Evolutionary conservation across 2,113 vertebrate genomes (phyloP).

Genomic region (Nettapus auritus): DNA sequence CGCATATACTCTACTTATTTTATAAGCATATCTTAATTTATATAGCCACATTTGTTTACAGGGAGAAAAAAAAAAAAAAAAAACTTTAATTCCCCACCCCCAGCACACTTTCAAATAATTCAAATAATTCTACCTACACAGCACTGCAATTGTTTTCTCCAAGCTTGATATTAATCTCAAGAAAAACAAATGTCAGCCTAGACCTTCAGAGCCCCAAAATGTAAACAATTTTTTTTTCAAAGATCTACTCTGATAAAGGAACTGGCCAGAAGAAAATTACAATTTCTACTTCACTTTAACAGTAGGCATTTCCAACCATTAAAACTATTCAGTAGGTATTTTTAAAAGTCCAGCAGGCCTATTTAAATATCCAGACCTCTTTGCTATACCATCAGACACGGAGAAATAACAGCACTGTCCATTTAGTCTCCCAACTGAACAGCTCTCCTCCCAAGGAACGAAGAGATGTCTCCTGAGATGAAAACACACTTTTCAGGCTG

Average conservation of each 20-base stretch:
- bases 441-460: conserved; percentile 53
- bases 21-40: neutral
- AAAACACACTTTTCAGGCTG: conserved; percentile 58
- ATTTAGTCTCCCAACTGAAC: conserved; percentile 61
- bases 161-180: neutral
- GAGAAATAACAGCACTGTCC: conserved; percentile 54
- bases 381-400: conserved; percentile 23
- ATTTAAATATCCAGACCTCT: conserved; percentile 36
- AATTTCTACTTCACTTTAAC: neutral
- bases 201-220: neutral
- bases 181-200: neutral
- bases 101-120: neutral
- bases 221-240: neutral
- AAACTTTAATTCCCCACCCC: neutral
- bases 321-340: neutral
- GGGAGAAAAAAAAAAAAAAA: neutral
- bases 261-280: neutral
- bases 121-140: neutral
- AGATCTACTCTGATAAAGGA: neutral
- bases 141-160: conserved; percentile 22
- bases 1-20: neutral
- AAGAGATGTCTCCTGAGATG: conserved; percentile 28
- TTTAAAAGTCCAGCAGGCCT: conserved; percentile 1
- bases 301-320: conserved; percentile 18
- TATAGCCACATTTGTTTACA: neutral